Conservation (phyloP, 1,140 invertebrate species). For the Zaprionus taronus region DNA sequence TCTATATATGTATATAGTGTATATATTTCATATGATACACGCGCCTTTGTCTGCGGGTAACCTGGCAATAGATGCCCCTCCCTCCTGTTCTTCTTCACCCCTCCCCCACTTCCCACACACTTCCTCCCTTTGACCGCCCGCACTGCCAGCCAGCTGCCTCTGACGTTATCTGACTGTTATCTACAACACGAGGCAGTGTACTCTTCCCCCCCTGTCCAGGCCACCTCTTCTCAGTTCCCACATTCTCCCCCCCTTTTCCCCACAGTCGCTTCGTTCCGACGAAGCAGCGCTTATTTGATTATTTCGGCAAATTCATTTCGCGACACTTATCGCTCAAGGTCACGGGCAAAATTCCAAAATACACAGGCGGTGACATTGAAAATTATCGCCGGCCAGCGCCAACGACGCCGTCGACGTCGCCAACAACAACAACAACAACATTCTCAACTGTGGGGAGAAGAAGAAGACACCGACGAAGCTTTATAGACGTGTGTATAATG, state of each 20-base stretch:
- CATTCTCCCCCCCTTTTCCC: background rate
- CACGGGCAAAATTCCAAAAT: constrained; percentile 78
- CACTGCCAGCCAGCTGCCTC: background rate
- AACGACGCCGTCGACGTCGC: constrained; percentile 19
- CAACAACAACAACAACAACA: background rate
- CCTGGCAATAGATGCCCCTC: background rate
- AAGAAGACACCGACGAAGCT: constrained; percentile 9
- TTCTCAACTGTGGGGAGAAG: constrained; percentile 2
- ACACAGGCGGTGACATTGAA: constrained; percentile 71
- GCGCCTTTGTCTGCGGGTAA: too few relatives aligned
- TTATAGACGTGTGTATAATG: background rate
- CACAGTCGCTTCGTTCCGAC: background rate
- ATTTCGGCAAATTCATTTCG: constrained; percentile 80
- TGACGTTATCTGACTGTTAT: constrained; percentile 46
- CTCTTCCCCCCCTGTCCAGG: background rate
- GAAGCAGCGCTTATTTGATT: constrained; percentile 65
- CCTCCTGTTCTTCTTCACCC: constrained; percentile 23
- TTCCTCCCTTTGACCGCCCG: background rate
- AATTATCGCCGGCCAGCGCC: constrained; percentile 59
- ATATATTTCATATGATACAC: too few relatives aligned
- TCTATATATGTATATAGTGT: too few relatives aligned
- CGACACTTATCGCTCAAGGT: constrained; percentile 82
- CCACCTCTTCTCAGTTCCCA: background rate
- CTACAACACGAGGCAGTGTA: constrained; percentile 59
- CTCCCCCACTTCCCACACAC: constrained; percentile 40